Conservation (phyloP, 2,888 invertebrate genomes). For the Choristoneura rosaceana region DNA sequence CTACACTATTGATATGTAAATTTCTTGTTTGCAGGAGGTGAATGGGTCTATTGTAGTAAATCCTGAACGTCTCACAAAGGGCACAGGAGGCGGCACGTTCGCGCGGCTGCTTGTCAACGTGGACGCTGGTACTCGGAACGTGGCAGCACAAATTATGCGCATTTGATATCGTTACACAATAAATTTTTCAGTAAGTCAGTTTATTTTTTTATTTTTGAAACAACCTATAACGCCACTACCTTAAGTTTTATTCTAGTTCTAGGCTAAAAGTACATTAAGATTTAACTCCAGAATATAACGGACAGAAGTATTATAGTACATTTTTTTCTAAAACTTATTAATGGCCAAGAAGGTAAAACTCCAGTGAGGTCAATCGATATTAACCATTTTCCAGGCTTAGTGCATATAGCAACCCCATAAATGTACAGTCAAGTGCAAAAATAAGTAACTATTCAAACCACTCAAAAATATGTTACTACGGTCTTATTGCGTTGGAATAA, state of each 20-base stretch:
- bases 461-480: too few relatives aligned
- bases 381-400: too few relatives aligned
- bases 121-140: conserved; percentile 51
- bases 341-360: too few relatives aligned
- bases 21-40: conserved; percentile 85
- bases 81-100: conserved; percentile 91
- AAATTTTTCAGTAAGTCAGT: conserved; percentile 28
- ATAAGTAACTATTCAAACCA: too few relatives aligned
- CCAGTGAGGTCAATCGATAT: too few relatives aligned
- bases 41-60: conserved; percentile 93
- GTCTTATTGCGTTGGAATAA: too few relatives aligned
- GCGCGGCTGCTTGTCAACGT: conserved; percentile 87
- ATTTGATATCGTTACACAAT: conserved; percentile 57
- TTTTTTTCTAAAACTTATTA: too few relatives aligned
- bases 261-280: neutral
- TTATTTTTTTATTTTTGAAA: conserved; percentile 8
- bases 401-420: too few relatives aligned
- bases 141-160: conserved; percentile 75
- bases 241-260: neutral
- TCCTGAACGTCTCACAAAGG: conserved; percentile 93
- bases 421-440: too few relatives aligned
- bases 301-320: neutral
- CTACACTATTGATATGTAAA: neutral
- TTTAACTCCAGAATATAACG: neutral
- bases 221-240: too few relatives aligned